Evolutionary conservation across 2,113 vertebrate species (phyloP).

Genomic region (Geothlypis trichas): DNA sequence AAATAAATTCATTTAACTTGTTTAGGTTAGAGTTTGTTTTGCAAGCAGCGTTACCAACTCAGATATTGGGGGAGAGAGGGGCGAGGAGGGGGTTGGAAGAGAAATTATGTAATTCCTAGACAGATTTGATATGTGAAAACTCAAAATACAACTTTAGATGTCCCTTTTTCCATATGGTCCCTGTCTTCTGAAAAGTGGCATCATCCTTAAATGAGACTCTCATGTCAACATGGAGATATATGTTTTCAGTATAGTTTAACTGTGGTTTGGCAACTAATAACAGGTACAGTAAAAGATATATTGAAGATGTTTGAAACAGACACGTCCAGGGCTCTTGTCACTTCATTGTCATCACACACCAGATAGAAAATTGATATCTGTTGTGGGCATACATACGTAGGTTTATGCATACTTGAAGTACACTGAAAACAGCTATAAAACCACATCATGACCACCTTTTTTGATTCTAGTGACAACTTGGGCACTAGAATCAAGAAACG

Average conservation of each 20-base stretch:
- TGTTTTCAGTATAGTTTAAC: not conserved
- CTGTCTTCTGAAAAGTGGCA: not conserved
- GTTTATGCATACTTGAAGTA: not conserved
- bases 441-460: not conserved
- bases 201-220: not conserved
- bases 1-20: not conserved
- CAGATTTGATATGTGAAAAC: not conserved
- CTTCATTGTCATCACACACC: not conserved
- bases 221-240: not conserved
- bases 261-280: not conserved
- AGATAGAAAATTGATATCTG: not conserved
- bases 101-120: not conserved
- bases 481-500: not conserved
- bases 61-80: not conserved
- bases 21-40: not conserved
- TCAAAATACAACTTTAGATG: not conserved
- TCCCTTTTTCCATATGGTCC: not conserved
- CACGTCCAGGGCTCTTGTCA: not conserved
- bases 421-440: not conserved
- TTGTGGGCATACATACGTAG: fast-evolving
- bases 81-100: fast-evolving
- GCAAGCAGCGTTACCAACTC: not conserved
- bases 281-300: not conserved
- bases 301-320: not conserved
- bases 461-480: not conserved